Evolutionary conservation across 30 jellyfish, hydroid and myxozoan genomes (phyloP).

Genomic region (Turritopsis dohrnii): DNA sequence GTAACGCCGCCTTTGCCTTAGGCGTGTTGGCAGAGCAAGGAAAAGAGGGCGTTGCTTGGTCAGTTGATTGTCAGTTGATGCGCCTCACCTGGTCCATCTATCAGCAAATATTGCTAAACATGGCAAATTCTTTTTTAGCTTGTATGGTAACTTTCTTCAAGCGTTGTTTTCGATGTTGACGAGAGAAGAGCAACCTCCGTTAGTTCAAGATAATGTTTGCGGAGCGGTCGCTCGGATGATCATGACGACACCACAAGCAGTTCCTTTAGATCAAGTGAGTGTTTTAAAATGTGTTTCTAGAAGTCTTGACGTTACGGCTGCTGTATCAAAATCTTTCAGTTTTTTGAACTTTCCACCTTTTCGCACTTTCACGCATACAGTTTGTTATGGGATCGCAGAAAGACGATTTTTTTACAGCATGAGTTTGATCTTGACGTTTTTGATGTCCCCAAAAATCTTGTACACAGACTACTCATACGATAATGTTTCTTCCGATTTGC

Average conservation of each 20-base stretch:
- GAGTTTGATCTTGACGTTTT: neutral
- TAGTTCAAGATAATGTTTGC: slow-evolving; percentile 64
- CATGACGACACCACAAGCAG: slow-evolving; percentile 42
- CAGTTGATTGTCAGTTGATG: slow-evolving; percentile 21
- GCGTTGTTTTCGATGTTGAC: slow-evolving; percentile 33
- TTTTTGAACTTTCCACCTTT: too few species aligned
- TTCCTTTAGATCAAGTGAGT: slow-evolving; percentile 68
- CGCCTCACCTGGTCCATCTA: neutral
- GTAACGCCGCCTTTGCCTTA: slow-evolving; percentile 68
- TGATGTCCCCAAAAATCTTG: neutral
- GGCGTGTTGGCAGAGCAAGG: slow-evolving; percentile 75
- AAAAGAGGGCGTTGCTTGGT: slow-evolving; percentile 41
- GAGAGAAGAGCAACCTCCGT: slow-evolving; percentile 30
- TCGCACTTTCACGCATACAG: too few species aligned
- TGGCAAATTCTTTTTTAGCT: slow-evolving; percentile 35
- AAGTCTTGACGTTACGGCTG: too few species aligned
- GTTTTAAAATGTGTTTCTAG: too few species aligned
- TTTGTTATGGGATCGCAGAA: neutral
- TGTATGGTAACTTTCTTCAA: slow-evolving; percentile 47
- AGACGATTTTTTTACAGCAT: neutral
- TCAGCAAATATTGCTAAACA: neutral
- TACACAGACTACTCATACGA: too few species aligned
- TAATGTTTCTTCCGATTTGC: neutral
- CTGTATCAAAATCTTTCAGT: too few species aligned
- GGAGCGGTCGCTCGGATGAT: slow-evolving; percentile 83